Evolutionary conservation across 2,888 invertebrate genomes (phyloP).

Genomic region (Trachelus tabidus): DNA sequence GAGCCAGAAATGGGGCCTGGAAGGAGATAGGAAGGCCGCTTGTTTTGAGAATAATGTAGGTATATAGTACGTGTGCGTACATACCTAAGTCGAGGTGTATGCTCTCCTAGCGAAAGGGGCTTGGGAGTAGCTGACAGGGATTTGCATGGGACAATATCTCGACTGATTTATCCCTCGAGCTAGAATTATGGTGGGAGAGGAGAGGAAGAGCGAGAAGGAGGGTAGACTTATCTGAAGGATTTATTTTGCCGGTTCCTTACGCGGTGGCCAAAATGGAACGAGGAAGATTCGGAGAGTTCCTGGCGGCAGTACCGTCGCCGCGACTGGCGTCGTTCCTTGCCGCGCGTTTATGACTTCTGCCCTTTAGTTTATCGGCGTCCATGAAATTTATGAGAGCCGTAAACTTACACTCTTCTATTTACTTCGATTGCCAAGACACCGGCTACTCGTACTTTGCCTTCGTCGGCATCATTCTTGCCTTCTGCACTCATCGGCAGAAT

Average conservation of each 20-base stretch:
- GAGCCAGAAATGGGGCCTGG: too few relatives aligned
- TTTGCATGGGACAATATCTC: conserved; percentile 59
- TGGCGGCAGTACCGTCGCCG: not conserved
- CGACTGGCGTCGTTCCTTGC: not conserved
- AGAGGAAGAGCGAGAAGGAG: conserved; percentile 23
- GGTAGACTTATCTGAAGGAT: conserved; percentile 44
- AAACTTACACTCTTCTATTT: conserved; percentile 27
- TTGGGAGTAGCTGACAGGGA: conserved; percentile 41
- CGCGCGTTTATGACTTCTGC: conserved; percentile 40
- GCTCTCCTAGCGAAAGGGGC: conserved; percentile 1
- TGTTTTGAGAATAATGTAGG: not conserved
- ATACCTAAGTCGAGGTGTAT: conserved; percentile 11
- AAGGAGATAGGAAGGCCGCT: too few relatives aligned
- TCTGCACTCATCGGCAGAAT: not conserved
- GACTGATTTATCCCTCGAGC: conserved; percentile 52
- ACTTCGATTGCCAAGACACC: not conserved
- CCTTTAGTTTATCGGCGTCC: conserved; percentile 47
- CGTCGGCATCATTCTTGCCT: not conserved
- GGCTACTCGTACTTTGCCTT: not conserved
- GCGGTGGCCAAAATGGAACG: conserved; percentile 8
- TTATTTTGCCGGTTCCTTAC: conserved; percentile 45
- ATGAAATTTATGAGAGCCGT: conserved; percentile 41
- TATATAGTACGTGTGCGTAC: conserved; percentile 13
- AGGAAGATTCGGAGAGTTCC: not conserved
- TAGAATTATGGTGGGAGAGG: conserved; percentile 25